Conservation (phyloP, 1,140 invertebrate genomes). For the Drosophila azteca region DNA sequence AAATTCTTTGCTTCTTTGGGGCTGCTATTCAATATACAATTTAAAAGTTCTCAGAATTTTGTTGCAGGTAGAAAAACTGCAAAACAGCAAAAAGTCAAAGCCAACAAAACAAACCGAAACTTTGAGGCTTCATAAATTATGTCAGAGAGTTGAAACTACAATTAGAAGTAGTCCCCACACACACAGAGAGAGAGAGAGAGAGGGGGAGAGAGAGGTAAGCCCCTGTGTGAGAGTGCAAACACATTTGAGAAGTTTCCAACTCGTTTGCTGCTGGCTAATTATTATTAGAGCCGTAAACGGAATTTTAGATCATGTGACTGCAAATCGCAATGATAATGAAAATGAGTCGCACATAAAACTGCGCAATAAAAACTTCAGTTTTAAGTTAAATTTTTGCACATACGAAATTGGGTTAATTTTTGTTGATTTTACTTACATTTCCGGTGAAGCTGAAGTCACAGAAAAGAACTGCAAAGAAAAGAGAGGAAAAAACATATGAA, state of each 20-base stretch:
- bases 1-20: slow-evolving; percentile 16
- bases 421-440: slow-evolving; percentile 71
- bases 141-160: slow-evolving; percentile 75
- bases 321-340: slow-evolving; percentile 47
- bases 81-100: slow-evolving; percentile 11
- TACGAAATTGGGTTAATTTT: slow-evolving; percentile 56
- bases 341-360: slow-evolving; percentile 46
- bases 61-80: slow-evolving; percentile 47
- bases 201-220: not conserved
- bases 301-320: slow-evolving; percentile 54
- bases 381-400: slow-evolving; percentile 27
- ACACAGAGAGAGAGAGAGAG: slow-evolving; percentile 22
- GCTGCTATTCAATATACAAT: slow-evolving; percentile 66
- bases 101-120: slow-evolving; percentile 23
- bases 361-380: slow-evolving; percentile 46
- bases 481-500: slow-evolving; percentile 34
- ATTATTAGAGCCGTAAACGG: slow-evolving; percentile 59
- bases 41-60: slow-evolving; percentile 67
- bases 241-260: slow-evolving; percentile 50
- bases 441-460: slow-evolving; percentile 39
- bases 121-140: slow-evolving; percentile 68
- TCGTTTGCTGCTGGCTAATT: slow-evolving; percentile 51
- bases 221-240: not conserved
- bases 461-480: slow-evolving; percentile 45
- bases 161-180: slow-evolving; percentile 47